Evolutionary conservation across 2,888 invertebrate species (phyloP), one percentile per base, ranked within the genome.

Genomic region (Alviniconcha strummeri): DNA sequence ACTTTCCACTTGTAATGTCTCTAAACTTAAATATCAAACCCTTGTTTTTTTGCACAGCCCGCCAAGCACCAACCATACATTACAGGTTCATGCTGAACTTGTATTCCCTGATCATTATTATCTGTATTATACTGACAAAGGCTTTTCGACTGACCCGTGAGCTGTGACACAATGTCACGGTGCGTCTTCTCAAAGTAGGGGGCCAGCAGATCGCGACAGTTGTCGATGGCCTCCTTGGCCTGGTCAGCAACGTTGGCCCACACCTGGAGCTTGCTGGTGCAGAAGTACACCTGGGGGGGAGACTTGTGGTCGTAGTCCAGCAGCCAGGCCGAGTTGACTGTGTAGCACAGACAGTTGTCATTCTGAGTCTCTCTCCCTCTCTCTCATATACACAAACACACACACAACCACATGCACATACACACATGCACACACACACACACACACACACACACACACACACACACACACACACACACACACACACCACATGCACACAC

Each of bases 251-350:
- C 90, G 83, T 90, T 91, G 72, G 90, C 89, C 93, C 93, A 93
- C 56, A 91, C 90, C 75, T 89, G 90, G 54, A 93, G 88, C 84
- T 92, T 93, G 84, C 90, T 91, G 71, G 86, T 85, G 86, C 91
- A 91, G 89, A 93, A 93, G 86, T 93, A 93, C 83, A 88, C 88
- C 55, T 85, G 79, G 1, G 92, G 91, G 15, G 92, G 92, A 9
- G 87, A 69, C 19, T 88, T 88, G 13, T 57, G n/a, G 64, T 88
- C 89, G 74, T 91, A 91, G 8, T 89, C 88, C 17, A 89, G 83
- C 84, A 90, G 86, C 93, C 92, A 93, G 19, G 92, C 91, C 78
- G 91, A 91, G 86, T 92, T 91, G 19, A 92, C 92, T 93, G 89
- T n/a, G 88, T 87, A 19, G 76, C 83, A 82, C n/a, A n/a, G n/a